These are phyloP conservation scores for Oeneis ivallda DNA, from an alignment of 2,888 invertebrate species.

Conservation along the genomic window DNA sequence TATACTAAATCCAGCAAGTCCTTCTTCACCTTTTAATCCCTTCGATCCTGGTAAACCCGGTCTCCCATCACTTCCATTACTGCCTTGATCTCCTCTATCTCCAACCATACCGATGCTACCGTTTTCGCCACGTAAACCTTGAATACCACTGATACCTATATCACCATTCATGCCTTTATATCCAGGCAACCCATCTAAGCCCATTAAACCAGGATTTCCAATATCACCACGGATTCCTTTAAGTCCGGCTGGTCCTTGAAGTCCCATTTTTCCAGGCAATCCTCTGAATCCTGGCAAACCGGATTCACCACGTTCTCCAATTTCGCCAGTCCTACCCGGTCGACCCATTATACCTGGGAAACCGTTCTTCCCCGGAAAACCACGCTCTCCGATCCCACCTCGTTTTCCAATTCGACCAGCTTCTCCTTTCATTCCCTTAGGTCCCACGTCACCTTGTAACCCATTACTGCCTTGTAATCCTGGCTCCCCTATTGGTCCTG, in stretches of 20 bases:
- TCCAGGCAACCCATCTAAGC: constrained; percentile 70
- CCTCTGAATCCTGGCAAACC: constrained; percentile 85
- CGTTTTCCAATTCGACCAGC: constrained; percentile 65
- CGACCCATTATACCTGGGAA: constrained; percentile 62
- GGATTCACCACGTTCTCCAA: constrained; percentile 69
- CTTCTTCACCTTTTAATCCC: constrained; percentile 84
- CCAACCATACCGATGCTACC: constrained; percentile 84
- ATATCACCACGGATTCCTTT: constrained; percentile 51
- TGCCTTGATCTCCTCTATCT: constrained; percentile 67
- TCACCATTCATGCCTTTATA: constrained; percentile 59
- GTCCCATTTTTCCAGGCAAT: constrained; percentile 83
- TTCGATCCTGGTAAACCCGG: constrained; percentile 77
- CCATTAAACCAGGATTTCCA: constrained; percentile 55
- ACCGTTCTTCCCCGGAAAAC: constrained; percentile 68
- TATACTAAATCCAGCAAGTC: constrained; percentile 77
- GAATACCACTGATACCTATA: constrained; percentile 77
- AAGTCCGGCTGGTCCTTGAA: constrained; percentile 53
- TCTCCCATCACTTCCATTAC: constrained; percentile 50
- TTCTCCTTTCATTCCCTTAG: constrained; percentile 82
- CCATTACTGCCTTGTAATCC: constrained; percentile 74
- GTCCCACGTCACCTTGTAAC: constrained; percentile 65
- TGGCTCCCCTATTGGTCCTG: constrained; percentile 81
- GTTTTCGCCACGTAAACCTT: constrained; percentile 80
- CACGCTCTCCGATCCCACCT: constrained; percentile 64
- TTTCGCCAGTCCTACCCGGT: constrained; percentile 57